Percentiles rank a stretch among this genome's conserved stretches.
These are phyloP conservation scores for Alligator mississippiensis DNA, from an alignment of 2,113 vertebrate genomes.

Conservation along the genomic window DNA sequence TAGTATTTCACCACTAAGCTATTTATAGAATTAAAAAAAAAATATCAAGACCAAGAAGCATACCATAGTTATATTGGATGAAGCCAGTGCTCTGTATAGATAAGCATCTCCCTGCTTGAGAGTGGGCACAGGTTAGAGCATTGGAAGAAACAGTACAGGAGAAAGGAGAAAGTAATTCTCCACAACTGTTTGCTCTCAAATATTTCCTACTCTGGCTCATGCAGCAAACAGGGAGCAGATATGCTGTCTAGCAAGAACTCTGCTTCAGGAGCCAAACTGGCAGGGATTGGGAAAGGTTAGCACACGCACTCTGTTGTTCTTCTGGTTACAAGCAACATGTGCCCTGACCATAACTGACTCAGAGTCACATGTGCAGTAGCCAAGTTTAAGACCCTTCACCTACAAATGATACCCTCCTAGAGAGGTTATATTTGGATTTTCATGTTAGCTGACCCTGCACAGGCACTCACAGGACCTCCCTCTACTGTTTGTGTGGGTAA, in stretches of 20 bases:
- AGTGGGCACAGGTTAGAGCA: background rate
- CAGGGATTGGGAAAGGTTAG: background rate
- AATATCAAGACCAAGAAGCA: background rate
- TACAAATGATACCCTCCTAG: fast-evolving
- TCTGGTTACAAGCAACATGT: background rate
- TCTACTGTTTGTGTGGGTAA: background rate
- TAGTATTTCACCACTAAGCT: background rate
- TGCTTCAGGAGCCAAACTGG: background rate
- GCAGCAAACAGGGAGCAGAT: background rate
- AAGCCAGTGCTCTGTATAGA: background rate
- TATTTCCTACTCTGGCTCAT: background rate
- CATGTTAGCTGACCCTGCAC: fast-evolving
- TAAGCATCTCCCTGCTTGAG: background rate
- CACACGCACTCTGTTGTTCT: too few relatives aligned
- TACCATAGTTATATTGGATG: background rate
- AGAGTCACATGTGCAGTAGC: background rate
- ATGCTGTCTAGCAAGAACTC: background rate
- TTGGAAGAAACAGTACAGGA: background rate
- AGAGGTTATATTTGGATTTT: background rate
- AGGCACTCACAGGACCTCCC: background rate
- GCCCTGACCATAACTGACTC: background rate
- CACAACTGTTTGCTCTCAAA: background rate
- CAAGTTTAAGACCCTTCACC: fast-evolving
- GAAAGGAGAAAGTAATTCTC: background rate
- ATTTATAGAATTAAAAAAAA: too few relatives aligned